Evolutionary conservation across 2,888 invertebrate species (phyloP).

Genomic region (Troglohyphantes excavatus): DNA sequence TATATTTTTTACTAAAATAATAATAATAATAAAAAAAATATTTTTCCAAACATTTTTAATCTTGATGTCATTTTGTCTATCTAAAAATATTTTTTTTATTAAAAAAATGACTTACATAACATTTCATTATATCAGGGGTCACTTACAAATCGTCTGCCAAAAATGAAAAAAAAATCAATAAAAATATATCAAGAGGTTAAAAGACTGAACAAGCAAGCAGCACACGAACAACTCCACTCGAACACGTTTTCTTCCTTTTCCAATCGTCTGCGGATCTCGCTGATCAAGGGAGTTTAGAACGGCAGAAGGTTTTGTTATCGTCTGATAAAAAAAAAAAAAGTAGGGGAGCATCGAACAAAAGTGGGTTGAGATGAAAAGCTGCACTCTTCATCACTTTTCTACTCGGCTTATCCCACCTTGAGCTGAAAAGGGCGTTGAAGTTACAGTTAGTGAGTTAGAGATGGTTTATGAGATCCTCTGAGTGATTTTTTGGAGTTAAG

Average conservation of each 20-base stretch:
- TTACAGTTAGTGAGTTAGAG: not conserved
- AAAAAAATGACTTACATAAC: not conserved
- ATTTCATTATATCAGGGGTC: not conserved
- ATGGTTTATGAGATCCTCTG: not conserved
- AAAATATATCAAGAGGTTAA: not conserved
- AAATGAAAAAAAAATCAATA: not conserved
- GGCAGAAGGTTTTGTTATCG: conserved; percentile 5
- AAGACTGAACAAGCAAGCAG: not conserved
- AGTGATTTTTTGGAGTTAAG: not conserved
- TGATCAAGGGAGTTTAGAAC: not conserved
- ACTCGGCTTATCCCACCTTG: not conserved
- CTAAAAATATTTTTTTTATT: no score
- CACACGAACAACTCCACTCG: conserved; percentile 31
- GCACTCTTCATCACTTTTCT: conserved; percentile 30
- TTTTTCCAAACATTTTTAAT: no score
- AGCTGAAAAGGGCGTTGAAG: not conserved
- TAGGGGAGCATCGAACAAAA: not conserved
- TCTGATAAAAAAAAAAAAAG: no score
- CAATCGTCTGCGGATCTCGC: not conserved
- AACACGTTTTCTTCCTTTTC: conserved; percentile 18
- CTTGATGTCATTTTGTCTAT: no score
- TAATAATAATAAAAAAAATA: no score
- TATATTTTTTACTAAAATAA: no score
- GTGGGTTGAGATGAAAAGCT: not conserved
- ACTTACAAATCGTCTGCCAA: not conserved